Percentiles rank a stretch among this genome's conserved stretches.
phyloP scores from a whole-genome alignment of 2,797 vertebrate genomes.

The Paguma larvata region DNA sequence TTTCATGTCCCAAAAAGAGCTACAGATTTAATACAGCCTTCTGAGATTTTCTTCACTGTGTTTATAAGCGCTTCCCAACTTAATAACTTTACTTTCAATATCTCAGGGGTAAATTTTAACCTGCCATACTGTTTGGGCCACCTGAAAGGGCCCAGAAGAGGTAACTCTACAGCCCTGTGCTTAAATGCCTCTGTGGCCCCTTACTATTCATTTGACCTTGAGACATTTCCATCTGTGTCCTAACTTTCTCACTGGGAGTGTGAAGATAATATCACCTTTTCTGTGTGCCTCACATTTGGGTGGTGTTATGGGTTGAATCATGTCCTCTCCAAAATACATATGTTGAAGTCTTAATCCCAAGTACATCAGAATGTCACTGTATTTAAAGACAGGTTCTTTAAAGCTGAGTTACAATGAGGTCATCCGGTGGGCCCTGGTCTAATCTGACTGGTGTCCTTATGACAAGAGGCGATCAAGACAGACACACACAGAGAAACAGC shows the following conservation, averaged over 20 bases:
- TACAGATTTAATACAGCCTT: conserved; percentile 8
- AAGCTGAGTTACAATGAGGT: not conserved
- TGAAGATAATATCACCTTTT: not conserved
- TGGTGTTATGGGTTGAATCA: not conserved
- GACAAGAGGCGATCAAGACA: not conserved
- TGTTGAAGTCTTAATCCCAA: not conserved
- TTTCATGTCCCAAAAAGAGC: conserved; percentile 37
- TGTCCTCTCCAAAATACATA: not conserved
- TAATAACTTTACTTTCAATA: not conserved
- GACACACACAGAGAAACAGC: not conserved
- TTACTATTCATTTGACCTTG: not conserved
- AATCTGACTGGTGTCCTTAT: not conserved
- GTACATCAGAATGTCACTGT: not conserved
- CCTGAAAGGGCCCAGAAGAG: not conserved
- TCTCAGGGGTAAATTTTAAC: conserved; percentile 24
- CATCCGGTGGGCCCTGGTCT: rapidly evolving
- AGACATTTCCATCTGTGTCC: not conserved
- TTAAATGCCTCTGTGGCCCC: not conserved
- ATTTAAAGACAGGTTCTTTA: not conserved
- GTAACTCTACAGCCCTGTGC: no score
- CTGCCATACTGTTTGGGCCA: not conserved
- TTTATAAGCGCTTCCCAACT: not conserved
- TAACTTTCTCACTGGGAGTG: not conserved
- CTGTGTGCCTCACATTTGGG: not conserved
- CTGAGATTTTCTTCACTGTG: conserved; percentile 14